Conservation (phyloP, 2,888 invertebrate species). For the Trimorus sp. region DNA sequence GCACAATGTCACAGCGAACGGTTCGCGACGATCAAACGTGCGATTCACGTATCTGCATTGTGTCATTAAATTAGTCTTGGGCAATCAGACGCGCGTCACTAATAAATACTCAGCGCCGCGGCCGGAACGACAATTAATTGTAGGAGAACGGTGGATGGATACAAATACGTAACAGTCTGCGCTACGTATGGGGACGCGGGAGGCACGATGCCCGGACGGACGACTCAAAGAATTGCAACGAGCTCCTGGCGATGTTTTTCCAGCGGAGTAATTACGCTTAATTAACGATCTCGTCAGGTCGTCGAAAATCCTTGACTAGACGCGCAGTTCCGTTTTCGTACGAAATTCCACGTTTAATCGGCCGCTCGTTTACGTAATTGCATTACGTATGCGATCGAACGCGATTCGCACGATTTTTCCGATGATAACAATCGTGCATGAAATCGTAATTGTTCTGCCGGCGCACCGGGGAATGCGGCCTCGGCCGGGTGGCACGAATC, state of each 20-base stretch:
- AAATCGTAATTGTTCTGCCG: conserved; percentile 46
- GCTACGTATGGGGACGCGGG: conserved; percentile 52
- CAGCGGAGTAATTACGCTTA: conserved; percentile 70
- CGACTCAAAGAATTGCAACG: conserved; percentile 68
- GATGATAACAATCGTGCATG: conserved; percentile 46
- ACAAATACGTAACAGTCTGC: conserved; percentile 62
- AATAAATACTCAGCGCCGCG: conserved; percentile 69
- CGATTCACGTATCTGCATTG: conserved; percentile 66
- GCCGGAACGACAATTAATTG: conserved; percentile 70
- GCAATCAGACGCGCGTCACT: conserved; percentile 71
- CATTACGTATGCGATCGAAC: conserved; percentile 55
- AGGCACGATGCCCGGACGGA: conserved; percentile 47
- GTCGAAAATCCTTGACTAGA: conserved; percentile 63
- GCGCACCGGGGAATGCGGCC: conserved; percentile 28
- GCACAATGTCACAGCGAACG: conserved; percentile 34
- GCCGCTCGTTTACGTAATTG: conserved; percentile 56
- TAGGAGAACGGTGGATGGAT: conserved; percentile 65
- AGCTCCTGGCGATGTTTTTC: conserved; percentile 65
- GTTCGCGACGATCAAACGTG: conserved; percentile 42
- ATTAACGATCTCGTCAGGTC: conserved; percentile 70
- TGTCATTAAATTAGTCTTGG: conserved; percentile 76
- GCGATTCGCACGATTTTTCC: conserved; percentile 56
- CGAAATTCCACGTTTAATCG: conserved; percentile 55
- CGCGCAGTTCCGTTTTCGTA: conserved; percentile 61
- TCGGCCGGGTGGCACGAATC: conserved; percentile 35